Evolutionary conservation across 2,797 vertebrate species (phyloP).

Genomic region (Hyperoplus immaculatus): DNA sequence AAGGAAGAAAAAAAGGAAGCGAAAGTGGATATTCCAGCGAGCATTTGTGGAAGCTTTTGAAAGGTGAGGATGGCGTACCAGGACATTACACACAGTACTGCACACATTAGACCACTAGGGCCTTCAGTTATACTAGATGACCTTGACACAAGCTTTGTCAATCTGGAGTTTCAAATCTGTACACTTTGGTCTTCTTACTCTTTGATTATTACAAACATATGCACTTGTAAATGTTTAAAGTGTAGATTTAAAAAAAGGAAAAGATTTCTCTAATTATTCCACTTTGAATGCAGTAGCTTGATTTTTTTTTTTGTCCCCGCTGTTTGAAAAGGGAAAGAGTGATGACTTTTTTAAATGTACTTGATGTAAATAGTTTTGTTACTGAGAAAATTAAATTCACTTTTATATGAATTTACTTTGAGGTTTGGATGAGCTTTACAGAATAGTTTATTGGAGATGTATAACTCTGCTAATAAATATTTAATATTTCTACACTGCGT

Average conservation of each 20-base stretch:
- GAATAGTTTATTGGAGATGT: conserved; percentile 6
- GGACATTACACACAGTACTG: background rate
- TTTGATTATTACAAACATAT: background rate
- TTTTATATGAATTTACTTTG: background rate
- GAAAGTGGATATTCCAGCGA: background rate
- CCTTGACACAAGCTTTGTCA: background rate
- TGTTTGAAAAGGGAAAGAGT: background rate
- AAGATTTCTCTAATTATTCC: background rate
- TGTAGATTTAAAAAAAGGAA: background rate
- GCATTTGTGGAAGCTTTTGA: background rate
- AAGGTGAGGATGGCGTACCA: background rate
- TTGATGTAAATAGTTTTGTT: background rate
- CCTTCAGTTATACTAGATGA: background rate
- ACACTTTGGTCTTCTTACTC: background rate
- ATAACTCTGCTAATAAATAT: conserved; percentile 45
- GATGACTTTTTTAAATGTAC: background rate
- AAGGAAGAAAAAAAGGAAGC: background rate
- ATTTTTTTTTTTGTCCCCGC: background rate
- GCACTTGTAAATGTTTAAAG: conserved; percentile 12
- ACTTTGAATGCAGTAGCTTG: background rate
- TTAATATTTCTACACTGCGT: conserved; percentile 3
- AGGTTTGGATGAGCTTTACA: background rate
- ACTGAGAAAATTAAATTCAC: background rate
- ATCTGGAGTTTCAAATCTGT: background rate
- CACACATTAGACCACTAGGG: no score